phyloP scores from a whole-genome alignment of 2,113 vertebrate species.

The Tetrax tetrax region DNA sequence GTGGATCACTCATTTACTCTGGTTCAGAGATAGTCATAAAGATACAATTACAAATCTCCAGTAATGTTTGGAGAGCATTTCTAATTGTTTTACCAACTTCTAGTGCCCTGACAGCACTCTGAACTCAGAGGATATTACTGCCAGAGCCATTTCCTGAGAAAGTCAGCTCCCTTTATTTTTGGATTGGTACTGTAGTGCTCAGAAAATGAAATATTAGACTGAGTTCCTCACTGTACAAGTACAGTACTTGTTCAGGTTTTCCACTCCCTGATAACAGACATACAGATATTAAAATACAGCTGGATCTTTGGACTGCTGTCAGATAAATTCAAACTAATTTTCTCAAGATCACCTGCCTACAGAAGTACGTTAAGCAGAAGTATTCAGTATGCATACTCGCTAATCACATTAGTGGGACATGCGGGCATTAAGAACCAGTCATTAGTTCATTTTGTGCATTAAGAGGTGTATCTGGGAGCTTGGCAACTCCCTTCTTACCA shows the following conservation, averaged over 20 bases:
- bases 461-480: background rate
- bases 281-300: background rate
- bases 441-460: background rate
- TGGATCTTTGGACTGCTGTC: background rate
- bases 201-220: background rate
- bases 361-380: background rate
- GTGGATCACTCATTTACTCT: background rate
- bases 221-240: background rate
- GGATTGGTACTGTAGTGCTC: background rate
- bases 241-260: background rate
- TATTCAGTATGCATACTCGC: background rate
- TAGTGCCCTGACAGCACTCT: background rate
- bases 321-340: background rate
- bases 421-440: background rate
- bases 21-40: background rate
- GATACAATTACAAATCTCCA: background rate
- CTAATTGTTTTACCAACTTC: background rate
- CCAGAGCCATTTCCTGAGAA: background rate
- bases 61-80: background rate
- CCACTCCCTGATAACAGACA: background rate
- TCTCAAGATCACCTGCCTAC: background rate
- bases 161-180: background rate
- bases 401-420: background rate
- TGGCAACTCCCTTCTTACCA: constrained; percentile 79
- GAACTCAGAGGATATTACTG: background rate